Evolutionary conservation across 2,888 invertebrate genomes (phyloP), one percentile per base, ranked within the genome.

Genomic region (Apantesis nais): DNA sequence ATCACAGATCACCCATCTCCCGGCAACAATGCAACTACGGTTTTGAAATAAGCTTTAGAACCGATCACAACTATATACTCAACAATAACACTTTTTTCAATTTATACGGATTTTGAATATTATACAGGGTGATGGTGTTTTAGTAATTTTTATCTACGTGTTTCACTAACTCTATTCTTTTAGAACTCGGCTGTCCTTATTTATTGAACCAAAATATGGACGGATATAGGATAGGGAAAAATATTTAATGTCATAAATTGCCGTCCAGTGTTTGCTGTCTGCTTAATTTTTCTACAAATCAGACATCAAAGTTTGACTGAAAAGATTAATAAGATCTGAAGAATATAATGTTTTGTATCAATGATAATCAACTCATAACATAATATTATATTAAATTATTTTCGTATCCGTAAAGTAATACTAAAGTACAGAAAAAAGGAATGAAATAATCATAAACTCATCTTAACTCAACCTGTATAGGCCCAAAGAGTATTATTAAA

Each of bases 1-100:
- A 93, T 90, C 91, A 88, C 88, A 88, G 90, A 92, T 93, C 92
- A 90, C 88, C 90, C 89, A 83, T 88, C 89, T 86, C 86, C 68
- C 77, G 77, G 82, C 84, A 87, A 92, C 92, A 92, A 93, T 92
- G 86, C 86, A 76, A 83, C 72, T 70, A 85, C 78, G 88, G 89
- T 88, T 90, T 90, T 90, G 90, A 29, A 58, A 58, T 92, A 90
- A 89, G 87, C 87, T 88, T 78, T 84, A 81, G 85, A 74, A 87
- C 78, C 88, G 86, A 91, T 91, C 88, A 86, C 84, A 86, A 85
- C 85, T 86, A 80, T 80, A 83, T 79, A 82, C 80, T 82, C 81
- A 85, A 89, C 87, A 88, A 89, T 88, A 74, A 75, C 63, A 88
- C 84, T 85, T 78, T 80, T 87, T 86, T 87, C 34, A 62, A 14